Base-by-base conservation (phyloP, 2,797 vertebrate species). In the Hydrocynus forskahlii region DNA sequence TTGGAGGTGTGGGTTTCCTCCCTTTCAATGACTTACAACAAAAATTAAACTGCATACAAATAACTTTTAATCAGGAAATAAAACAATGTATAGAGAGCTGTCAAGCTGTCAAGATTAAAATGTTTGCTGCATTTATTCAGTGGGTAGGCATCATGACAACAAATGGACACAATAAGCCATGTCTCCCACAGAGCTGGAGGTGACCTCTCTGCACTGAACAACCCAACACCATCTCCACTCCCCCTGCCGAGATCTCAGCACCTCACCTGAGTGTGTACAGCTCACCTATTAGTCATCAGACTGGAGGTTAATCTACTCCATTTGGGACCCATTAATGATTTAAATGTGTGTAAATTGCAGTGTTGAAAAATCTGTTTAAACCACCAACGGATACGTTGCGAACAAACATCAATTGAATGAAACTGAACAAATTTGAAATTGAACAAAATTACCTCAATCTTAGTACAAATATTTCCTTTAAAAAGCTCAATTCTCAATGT, bases 401-500 rank as follows among this genome's bases (percentile, higher is more conserved):
- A 29, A 5, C n/a, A 17, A 10, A 43, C 2, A 2, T 2, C 21
- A 19, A 66, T 7, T 6, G 2, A 17, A 40, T 66, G 35, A 43
- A 43, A 43, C 40, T 43, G 40, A 4, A 16, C n/a, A n/a, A n/a
- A n/a, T n/a, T n/a, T n/a, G n/a, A 74, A 74, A 74, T 52, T 72
- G 16, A 55, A 23, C 12, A 16, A 35, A 72, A 14, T 19, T 8
- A 72, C 25, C 45, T 72, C 7, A 25, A 13, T 48, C 64, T 8
- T 4, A 62, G 48, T 0, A 21, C 4, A 14, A 10, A 13, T 12
- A 23, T 23, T 23, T 23, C 59, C 21, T 62, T 62, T 7, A 62
- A 45, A 45, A 76, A 75, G 17, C 2, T 21, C 50, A 10, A 57
- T 57, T 8, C 16, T 9, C 16, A 66, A 38, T 13, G 10, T 71